Conservation (phyloP, 2,113 vertebrate species). For the Sterna hirundo region DNA sequence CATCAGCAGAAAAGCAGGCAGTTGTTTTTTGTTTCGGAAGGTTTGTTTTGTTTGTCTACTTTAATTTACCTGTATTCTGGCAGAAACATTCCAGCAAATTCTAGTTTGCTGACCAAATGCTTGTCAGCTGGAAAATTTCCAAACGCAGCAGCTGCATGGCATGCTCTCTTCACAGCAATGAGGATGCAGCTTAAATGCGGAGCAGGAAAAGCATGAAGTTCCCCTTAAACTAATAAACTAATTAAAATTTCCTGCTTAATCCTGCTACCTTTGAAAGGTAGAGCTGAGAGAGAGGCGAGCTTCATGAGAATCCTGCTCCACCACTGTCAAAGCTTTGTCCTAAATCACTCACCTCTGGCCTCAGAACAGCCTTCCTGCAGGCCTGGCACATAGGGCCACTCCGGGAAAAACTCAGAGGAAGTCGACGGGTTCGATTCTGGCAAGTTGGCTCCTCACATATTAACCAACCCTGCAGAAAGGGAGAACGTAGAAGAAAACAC, state of each 20-base stretch:
- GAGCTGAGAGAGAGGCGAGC: not conserved
- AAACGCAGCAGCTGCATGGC: conserved; percentile 45
- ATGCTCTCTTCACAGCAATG: conserved; percentile 2
- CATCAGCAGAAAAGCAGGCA: not conserved
- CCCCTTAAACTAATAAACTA: not conserved
- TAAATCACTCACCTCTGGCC: conserved; percentile 83
- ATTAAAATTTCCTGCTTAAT: not conserved
- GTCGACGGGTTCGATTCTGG: conserved; percentile 83
- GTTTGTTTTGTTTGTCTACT: not conserved
- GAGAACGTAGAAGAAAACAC: not conserved
- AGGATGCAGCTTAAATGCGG: not conserved
- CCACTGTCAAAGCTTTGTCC: not conserved
- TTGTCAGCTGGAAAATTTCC: conserved; percentile 36
- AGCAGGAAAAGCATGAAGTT: not conserved
- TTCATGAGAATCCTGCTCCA: not conserved
- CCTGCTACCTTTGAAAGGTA: not conserved
- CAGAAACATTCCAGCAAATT: conserved; percentile 56
- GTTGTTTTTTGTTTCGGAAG: not conserved
- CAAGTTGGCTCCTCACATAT: conserved; percentile 95
- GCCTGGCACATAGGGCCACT: conserved; percentile 88
- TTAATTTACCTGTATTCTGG: conserved; percentile 45
- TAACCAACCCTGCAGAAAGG: conserved; percentile 86
- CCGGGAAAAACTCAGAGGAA: conserved; percentile 88
- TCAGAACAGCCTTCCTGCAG: conserved; percentile 85
- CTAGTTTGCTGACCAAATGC: conserved; percentile 53